Evolutionary conservation across 2,888 invertebrate species (phyloP), one percentile per base, ranked within the genome.

Genomic region (Noctua janthina): DNA sequence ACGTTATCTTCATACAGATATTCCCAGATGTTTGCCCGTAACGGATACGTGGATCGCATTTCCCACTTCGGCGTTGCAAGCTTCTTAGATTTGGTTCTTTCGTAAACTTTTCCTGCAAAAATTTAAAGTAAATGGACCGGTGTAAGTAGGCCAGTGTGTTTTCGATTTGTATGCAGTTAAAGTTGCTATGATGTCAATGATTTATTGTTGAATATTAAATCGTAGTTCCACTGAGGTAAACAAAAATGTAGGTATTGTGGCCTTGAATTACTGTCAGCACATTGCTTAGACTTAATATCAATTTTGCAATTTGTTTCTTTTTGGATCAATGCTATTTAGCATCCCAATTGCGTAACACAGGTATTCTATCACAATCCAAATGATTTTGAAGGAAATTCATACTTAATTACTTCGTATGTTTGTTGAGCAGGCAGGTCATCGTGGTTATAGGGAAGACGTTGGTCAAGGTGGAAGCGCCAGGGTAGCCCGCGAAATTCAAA

Each of bases 21-120:
- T 90, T 96, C 95, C 94, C 95, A 94, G 90, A 95, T 94, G 93
- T 95, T 95, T 90, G 92, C 93, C 74, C 94, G 94, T 89, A 93
- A 89, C 84, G 94, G 94, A 91, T 94, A 93, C 88, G 92, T 92
- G 83, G 95, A 95, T 91, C 93, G 94, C 90, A 93, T 93, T 92
- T 94, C 94, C 93, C 94, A 93, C 80, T 92, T 90, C 77, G 92
- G 89, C 84, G 92, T 86, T 84, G 91, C 87, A 90, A 91, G 92
- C 81, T 91, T 92, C 66, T 82, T 90, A 78, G 92, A 92, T 92
- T 93, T 95, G 90, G 92, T 94, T 85, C 89, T 92, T 87, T 92
- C 93, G 85, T 91, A 87, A 90, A 93, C 92, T 93, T 94, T 95
- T 88, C 94, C 96, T 96, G 92, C 80, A 90, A 88, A 91, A 91